Evolutionary conservation across 2,888 invertebrate genomes (phyloP), one percentile per base, ranked within the genome.

Genomic region (Pseudococcus viburni): DNA sequence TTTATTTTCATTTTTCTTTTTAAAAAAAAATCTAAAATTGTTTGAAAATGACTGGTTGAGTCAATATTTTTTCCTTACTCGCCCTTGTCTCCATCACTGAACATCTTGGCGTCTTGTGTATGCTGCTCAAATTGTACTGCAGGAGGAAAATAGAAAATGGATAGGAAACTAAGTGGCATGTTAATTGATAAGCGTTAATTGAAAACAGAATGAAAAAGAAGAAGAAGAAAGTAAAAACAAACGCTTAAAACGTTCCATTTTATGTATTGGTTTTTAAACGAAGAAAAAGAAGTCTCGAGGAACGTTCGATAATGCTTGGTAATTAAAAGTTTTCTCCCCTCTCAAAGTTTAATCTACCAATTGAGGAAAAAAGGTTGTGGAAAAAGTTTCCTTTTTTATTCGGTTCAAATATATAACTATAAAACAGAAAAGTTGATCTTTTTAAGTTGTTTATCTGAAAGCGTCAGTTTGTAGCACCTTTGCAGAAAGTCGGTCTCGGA

Each of bases 381-480:
- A 68, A 68, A 68, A 22, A 33, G 26, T 33, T 26, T 26, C 19
- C 19, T 26, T 68, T 68, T 68, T 68, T 17, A 17, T 17, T 51
- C 51, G 51, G 5, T 17, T 68, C 68, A 26, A 68, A 68, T 68
- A 12, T 68, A 26, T 11, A 11, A 68, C 68, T 15, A 51, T 51
- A 17, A 51, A 51, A 68, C 12, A 68, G 26, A 68, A 26, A 26
- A 68, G 68, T 68, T 68, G 68, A 68, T 68, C 68, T 68, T 68
- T 68, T 68, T 15, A 68, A 68, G 68, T 68, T 68, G 68, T 68
- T 68, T 68, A 68, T 68, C 68, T 68, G 68, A 68, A 68, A 68
- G 26, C 68, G 68, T 68, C 68, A 22, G 68, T 68, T 68, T 68
- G 22, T 11, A 68, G 26, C 68, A 68, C 68, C 22, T 68, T 68